Conservation (phyloP, 2,113 vertebrate genomes). For the Toxotes chatareus region DNA sequence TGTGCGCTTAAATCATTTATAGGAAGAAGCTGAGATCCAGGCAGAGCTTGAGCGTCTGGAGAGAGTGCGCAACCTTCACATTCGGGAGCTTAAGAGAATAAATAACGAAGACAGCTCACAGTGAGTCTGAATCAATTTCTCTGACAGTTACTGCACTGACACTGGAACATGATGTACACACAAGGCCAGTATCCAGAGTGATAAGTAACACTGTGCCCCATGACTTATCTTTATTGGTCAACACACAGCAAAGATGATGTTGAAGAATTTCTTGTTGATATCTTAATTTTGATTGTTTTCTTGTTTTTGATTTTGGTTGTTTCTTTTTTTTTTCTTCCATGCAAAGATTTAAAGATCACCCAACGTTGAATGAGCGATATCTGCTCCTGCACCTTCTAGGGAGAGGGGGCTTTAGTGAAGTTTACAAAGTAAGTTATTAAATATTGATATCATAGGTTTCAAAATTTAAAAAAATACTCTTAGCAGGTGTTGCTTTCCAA, state of each 20-base stretch:
- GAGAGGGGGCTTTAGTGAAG: constrained; percentile 99
- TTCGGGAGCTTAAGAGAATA: constrained; percentile 99
- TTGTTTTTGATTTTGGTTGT: neutral
- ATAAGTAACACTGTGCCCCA: neutral
- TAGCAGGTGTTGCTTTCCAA: neutral
- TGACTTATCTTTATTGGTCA: neutral
- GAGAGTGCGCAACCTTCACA: constrained; percentile 99
- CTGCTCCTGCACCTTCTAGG: constrained; percentile 97
- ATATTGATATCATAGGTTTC: neutral
- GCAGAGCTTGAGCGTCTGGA: constrained; percentile 98
- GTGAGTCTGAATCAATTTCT: constrained; percentile 85
- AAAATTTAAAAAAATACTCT: neutral
- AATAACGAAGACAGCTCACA: constrained; percentile 99
- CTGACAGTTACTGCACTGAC: constrained; percentile 52
- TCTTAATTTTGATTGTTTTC: neutral
- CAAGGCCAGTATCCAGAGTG: neutral
- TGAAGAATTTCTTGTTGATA: neutral
- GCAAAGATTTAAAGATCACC: constrained; percentile 98
- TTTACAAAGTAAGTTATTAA: constrained; percentile 91
- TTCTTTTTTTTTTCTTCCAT: constrained; percentile 15
- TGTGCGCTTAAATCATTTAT: constrained; percentile 82
- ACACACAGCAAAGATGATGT: neutral
- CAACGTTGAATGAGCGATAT: constrained; percentile 97
- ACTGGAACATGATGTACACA: constrained; percentile 34
- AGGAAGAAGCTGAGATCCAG: constrained; percentile 99